Base-by-base conservation (phyloP, 23 tunicate genomes). In the Trididemnum clinides region DNA sequence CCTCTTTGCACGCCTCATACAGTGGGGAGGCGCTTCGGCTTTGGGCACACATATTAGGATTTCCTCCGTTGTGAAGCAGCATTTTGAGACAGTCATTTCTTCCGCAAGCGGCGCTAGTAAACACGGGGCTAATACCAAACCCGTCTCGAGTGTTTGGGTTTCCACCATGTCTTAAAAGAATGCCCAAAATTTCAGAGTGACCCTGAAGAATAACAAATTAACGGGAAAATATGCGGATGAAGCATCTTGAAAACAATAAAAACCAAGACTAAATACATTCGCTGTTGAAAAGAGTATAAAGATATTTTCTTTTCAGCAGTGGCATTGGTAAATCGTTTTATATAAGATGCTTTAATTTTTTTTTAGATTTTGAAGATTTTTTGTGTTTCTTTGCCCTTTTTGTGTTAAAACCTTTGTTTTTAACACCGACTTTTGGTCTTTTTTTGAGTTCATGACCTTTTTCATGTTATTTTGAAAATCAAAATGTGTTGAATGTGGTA, bases 1-100 rank as follows among this genome's bases (percentile, higher is more conserved):
- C 85, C 77, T 92, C 89, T 78, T 92, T 92, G 57, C 97, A 88
- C 5, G 97, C 97, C 57, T 92, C 97, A 81, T 84, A 92, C 28
- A 92, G 65, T 0, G 97, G 97, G 15, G 97, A 84, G 21, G 98
- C 98, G 5, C 69, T 71, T 70, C 77, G 81, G 77, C 89, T 94
- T 36, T 59, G 50, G 15, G 98, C 85, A 64, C 88, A 85, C 20
- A 94, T 39, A 72, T 94, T 94, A 0, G 91, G 85, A 39, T 94
- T 90, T 28, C 98, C 98, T 1, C 90, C 96, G 28, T 90, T 82
- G 0, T 63, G 70, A 3, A 91, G 34, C 1, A 91, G 84, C 77
- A 83, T 51, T 28, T 83, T 57, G 28, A 92, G 71, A 51, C 92
- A 93, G 29, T 85, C 84, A 62, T 85, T 88, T 81, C 93, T 51